phyloP scores from a whole-genome alignment of 1,140 invertebrate genomes.

The Octopus sinensis region DNA sequence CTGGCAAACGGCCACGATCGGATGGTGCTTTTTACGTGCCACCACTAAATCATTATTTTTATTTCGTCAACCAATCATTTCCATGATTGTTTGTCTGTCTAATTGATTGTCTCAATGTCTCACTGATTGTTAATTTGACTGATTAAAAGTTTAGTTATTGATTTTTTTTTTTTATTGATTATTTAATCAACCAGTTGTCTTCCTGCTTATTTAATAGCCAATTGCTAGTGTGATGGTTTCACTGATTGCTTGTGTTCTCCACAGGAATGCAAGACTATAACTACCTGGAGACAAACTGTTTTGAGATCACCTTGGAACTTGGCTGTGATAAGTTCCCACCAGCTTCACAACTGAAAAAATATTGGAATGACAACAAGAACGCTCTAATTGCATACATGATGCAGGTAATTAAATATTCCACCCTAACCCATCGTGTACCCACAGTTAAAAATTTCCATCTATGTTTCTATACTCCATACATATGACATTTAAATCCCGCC shows the following conservation, averaged over 20 bases:
- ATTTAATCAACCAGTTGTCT: too few relatives aligned
- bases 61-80: too few relatives aligned
- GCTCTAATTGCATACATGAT: constrained; percentile 82
- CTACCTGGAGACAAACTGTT: constrained; percentile 94
- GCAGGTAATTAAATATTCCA: constrained; percentile 61
- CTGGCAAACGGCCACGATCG: too few relatives aligned
- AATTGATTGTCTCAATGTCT: too few relatives aligned
- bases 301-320: constrained; percentile 96
- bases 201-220: too few relatives aligned
- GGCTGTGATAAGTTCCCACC: constrained; percentile 97
- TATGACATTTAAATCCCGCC: background rate
- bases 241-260: background rate
- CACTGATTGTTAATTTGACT: too few relatives aligned
- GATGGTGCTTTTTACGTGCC: too few relatives aligned
- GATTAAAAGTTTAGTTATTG: too few relatives aligned
- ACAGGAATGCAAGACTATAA: constrained; percentile 97
- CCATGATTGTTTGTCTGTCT: too few relatives aligned
- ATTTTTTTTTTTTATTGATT: too few relatives aligned
- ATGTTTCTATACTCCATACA: background rate
- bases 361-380: constrained; percentile 92
- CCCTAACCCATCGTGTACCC: background rate
- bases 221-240: too few relatives aligned
- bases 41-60: too few relatives aligned
- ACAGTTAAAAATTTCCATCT: background rate
- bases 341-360: constrained; percentile 77